Conservation (phyloP, 2,797 vertebrate genomes). For the Adrianichthys oophorus region DNA sequence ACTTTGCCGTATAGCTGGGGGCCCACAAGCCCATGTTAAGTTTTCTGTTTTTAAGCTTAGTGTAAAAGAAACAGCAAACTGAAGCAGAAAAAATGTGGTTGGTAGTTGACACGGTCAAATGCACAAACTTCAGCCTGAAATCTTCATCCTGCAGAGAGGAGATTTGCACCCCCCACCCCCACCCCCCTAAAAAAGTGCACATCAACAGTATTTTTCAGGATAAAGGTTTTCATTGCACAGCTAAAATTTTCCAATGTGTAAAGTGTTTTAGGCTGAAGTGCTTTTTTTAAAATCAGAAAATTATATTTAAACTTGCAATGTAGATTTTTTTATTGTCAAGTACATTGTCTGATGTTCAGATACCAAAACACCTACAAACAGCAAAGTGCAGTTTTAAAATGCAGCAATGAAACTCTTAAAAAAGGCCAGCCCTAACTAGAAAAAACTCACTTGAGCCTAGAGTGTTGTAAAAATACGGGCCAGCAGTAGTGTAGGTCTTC, state of each 20-base stretch:
- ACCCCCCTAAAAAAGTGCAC: not conserved
- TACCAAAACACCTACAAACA: slow-evolving; percentile 22
- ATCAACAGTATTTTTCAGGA: not conserved
- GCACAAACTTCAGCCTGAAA: slow-evolving; percentile 22
- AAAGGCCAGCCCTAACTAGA: slow-evolving; percentile 35
- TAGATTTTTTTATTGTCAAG: too few species aligned
- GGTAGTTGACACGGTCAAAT: slow-evolving; percentile 46
- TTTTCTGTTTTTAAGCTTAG: slow-evolving; percentile 14
- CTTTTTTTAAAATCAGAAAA: too few species aligned
- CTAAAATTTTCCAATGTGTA: too few species aligned
- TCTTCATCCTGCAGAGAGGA: slow-evolving; percentile 31
- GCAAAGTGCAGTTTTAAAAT: slow-evolving; percentile 10
- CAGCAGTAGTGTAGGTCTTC: slow-evolving; percentile 46
- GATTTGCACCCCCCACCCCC: slow-evolving; percentile 21
- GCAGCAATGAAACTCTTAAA: slow-evolving; percentile 19
- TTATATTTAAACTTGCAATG: too few species aligned
- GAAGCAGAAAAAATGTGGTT: slow-evolving; percentile 24
- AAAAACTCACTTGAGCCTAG: slow-evolving; percentile 26
- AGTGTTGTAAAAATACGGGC: slow-evolving; percentile 32
- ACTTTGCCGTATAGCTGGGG: slow-evolving; percentile 23
- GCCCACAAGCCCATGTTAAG: slow-evolving; percentile 27
- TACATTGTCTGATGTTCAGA: slow-evolving; percentile 11
- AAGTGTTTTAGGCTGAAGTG: too few species aligned
- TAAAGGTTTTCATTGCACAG: not conserved
- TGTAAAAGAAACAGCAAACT: slow-evolving; percentile 14